Conservation (phyloP, 2,113 vertebrate genomes). For the Cyrtonyx montezumae region DNA sequence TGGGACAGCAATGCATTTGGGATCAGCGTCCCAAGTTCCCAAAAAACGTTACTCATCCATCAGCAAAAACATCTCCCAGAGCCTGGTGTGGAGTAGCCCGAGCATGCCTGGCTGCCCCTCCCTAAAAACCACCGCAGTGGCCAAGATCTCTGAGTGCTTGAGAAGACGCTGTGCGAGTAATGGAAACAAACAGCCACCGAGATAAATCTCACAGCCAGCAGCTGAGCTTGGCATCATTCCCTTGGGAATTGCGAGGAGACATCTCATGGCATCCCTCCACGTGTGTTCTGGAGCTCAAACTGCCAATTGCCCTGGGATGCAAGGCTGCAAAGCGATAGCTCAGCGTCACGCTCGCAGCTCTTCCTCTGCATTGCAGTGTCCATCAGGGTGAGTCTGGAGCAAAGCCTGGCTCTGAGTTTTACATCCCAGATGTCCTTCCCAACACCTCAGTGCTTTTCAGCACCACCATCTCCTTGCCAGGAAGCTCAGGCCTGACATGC, state of each 20-base stretch:
- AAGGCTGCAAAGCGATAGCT: not conserved
- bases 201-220: not conserved
- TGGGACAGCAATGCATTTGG: not conserved
- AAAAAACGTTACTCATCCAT: not conserved
- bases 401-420: not conserved
- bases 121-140: not conserved
- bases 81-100: not conserved
- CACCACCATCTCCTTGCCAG: not conserved
- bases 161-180: not conserved
- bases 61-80: not conserved
- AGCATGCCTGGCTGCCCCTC: rapidly evolving
- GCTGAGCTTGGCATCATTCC: rapidly evolving
- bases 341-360: not conserved
- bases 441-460: not conserved
- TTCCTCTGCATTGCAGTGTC: not conserved
- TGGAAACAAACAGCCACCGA: not conserved
- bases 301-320: not conserved
- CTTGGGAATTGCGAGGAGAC: not conserved
- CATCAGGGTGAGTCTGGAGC: not conserved
- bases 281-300: not conserved
- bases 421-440: not conserved
- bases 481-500: not conserved
- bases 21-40: slow-evolving; percentile 5
- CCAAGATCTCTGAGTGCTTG: not conserved
- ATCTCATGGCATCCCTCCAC: not conserved